Evolutionary conservation across 2,797 vertebrate species (phyloP).

Genomic region (Pelobates cultripes): DNA sequence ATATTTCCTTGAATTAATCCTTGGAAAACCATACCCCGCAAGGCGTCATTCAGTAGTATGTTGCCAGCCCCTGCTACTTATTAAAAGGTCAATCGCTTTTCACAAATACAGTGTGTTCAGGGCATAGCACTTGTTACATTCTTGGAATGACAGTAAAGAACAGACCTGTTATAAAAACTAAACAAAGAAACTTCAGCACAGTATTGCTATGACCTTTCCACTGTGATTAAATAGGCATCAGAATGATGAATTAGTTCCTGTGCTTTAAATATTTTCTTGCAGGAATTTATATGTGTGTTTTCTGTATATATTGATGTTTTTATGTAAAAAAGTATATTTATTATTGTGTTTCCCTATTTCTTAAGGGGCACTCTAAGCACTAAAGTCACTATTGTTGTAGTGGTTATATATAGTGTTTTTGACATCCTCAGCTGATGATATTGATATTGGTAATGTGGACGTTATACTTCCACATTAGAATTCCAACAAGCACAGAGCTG

Average conservation of each 20-base stretch:
- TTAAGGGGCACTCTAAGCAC: no score
- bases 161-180: constrained; percentile 7
- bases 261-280: not conserved
- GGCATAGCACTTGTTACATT: constrained; percentile 16
- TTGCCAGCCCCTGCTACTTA: not conserved
- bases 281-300: not conserved
- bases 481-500: no score
- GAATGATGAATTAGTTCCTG: constrained; percentile 5
- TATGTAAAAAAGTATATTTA: no score
- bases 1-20: not conserved
- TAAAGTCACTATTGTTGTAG: no score
- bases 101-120: constrained; percentile 12
- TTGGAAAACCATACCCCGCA: not conserved
- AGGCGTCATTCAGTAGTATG: not conserved
- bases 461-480: no score
- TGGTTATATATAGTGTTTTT: no score
- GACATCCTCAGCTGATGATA: no score
- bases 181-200: constrained; percentile 13
- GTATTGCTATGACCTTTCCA: constrained; percentile 17
- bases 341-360: no score
- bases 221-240: not conserved
- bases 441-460: no score
- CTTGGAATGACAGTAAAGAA: constrained; percentile 22
- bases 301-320: not conserved
- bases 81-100: constrained; percentile 12